phyloP scores from a whole-genome alignment of 2,888 invertebrate genomes.

The Acronicta alni region DNA sequence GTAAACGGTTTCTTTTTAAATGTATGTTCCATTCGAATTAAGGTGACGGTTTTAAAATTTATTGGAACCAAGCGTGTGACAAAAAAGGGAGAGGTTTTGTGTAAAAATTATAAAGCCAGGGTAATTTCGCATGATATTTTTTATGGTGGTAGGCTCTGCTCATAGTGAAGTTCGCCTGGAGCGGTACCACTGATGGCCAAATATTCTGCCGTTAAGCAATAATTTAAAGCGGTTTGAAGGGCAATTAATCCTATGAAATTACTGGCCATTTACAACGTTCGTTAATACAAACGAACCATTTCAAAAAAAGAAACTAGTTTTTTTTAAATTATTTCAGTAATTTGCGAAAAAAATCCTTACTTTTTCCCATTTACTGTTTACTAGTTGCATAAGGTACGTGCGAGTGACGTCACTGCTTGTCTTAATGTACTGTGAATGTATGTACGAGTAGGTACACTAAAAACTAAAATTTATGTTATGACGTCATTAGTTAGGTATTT shows the following conservation, averaged over 20 bases:
- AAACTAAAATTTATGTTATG: constrained; percentile 33
- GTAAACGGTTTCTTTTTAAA: constrained; percentile 20
- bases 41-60: not conserved
- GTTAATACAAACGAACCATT: no score
- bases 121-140: no score
- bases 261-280: no score
- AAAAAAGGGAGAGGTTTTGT: not conserved
- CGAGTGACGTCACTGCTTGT: constrained; percentile 22
- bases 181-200: no score
- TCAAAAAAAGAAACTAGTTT: no score
- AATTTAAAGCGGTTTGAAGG: no score
- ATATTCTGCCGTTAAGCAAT: no score
- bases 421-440: constrained; percentile 23
- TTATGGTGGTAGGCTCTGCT: no score
- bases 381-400: constrained; percentile 19
- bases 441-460: constrained; percentile 27
- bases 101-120: not conserved
- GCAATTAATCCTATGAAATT: no score
- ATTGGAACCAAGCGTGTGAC: no score
- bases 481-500: constrained; percentile 36
- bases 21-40: constrained; percentile 2
- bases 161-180: no score
- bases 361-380: constrained; percentile 21
- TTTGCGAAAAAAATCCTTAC: not conserved
- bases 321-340: not conserved